phyloP scores from a whole-genome alignment of 2,113 vertebrate genomes.

The Terrapene triunguis region DNA sequence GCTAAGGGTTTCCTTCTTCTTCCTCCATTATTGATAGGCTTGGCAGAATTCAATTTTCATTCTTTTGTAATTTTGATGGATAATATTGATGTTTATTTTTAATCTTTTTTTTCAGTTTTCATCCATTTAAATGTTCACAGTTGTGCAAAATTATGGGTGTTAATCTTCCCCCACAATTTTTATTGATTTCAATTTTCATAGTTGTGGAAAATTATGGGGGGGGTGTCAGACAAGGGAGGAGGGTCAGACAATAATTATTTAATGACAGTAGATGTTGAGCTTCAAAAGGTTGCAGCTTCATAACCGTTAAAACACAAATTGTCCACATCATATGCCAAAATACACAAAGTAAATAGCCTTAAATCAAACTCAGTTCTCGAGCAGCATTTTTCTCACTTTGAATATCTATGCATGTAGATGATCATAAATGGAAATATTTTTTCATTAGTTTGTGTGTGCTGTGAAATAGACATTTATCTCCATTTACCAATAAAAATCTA shows the following conservation, averaged over 20 bases:
- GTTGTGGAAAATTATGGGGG: not conserved
- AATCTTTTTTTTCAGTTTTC: not conserved
- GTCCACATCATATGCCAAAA: not conserved
- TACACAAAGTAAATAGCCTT: not conserved
- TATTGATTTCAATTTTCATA: not conserved
- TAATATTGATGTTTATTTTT: not conserved
- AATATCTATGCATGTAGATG: not conserved
- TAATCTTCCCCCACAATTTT: not conserved
- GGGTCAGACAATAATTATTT: not conserved
- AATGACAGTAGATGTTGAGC: not conserved
- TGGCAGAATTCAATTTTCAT: not conserved
- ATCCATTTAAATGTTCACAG: not conserved
- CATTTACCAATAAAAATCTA: not conserved
- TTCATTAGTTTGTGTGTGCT: not conserved
- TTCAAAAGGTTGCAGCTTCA: not conserved
- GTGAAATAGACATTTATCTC: not conserved
- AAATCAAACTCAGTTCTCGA: not conserved
- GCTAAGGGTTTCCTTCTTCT: not conserved
- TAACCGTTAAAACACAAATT: not conserved
- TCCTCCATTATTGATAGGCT: not conserved
- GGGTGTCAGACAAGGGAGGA: not conserved
- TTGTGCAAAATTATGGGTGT: not conserved
- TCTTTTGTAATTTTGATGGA: not conserved
- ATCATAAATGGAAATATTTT: not conserved
- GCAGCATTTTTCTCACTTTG: not conserved